Evolutionary conservation across 2,888 invertebrate genomes (phyloP), one percentile per base, ranked within the genome.

Genomic region (Bellardia pandia): DNA sequence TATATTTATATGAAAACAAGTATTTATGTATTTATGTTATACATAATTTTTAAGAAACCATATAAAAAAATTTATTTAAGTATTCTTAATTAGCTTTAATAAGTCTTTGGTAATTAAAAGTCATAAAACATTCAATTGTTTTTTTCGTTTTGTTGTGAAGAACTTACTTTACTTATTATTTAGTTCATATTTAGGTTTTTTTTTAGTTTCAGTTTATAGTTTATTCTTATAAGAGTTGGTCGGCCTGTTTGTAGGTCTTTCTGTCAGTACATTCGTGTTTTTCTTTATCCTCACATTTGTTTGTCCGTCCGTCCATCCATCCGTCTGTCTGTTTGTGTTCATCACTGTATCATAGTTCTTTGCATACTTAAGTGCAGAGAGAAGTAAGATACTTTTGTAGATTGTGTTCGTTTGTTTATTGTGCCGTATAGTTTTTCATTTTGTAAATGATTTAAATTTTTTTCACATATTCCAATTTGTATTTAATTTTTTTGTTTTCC

Each of bases 1-100:
- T 1, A 23, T 23, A 23, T 23, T 23, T 23, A 23, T n/a, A 13
- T 13, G 56, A 4, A 30, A 30, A 8, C 5, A 16, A 40, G 8
- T n/a, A n/a, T n/a, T n/a, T n/a, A n/a, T n/a, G n/a, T n/a, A n/a
- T n/a, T n/a, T n/a, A n/a, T n/a, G n/a, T n/a, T n/a, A n/a, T n/a
- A n/a, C n/a, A n/a, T 58, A 62, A 51, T 64, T 81, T 37, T 40
- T 37, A 40, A 69, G 53, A 85, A 66, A 37, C 45, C 48, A 62
- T 66, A 58, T 14, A 58, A 68, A 53, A 53, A 80, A 68, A 58
- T 42, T 68, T 77, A 68, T 48, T 86, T 72, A 86, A 86, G 80
- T 68, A 86, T 74, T 84, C 76, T 86, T 84, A 84, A 86, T 84
- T 86, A 86, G 80, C 68, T 84, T 69, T 62, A 84, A 84, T 84